A percentile compares a stretch with the other conserved stretches of the same genome.
phyloP scores from a whole-genome alignment of 2,797 vertebrate species.

The Hypotaenidia philippensis region DNA sequence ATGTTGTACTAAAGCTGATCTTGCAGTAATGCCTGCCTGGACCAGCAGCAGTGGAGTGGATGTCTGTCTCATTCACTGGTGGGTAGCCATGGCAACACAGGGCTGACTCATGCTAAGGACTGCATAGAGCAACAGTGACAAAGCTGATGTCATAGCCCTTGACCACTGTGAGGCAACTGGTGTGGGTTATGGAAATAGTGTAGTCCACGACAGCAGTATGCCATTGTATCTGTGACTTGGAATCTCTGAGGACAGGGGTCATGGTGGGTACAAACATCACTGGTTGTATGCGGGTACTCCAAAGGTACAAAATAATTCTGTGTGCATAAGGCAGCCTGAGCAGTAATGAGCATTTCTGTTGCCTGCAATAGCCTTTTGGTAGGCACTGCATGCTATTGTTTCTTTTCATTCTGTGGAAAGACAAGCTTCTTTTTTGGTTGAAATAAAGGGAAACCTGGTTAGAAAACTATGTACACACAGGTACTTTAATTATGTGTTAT shows the following conservation, averaged over 20 bases:
- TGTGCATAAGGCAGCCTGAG: background rate
- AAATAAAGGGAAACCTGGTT: background rate
- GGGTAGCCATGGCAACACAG: background rate
- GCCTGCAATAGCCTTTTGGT: background rate
- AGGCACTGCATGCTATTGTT: background rate
- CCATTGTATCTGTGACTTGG: background rate
- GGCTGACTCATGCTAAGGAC: background rate
- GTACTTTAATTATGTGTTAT: background rate
- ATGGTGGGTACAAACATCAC: background rate
- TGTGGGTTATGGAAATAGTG: background rate
- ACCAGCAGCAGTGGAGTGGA: background rate
- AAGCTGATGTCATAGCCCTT: background rate
- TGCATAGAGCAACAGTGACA: background rate
- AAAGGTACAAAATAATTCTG: background rate
- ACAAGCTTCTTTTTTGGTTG: fast-evolving
- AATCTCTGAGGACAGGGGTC: background rate
- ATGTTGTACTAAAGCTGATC: background rate
- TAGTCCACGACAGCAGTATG: background rate
- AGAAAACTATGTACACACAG: background rate
- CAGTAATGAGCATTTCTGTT: background rate
- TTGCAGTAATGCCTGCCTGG: background rate
- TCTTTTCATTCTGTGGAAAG: background rate
- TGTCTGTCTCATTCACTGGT: background rate
- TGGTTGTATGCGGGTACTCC: background rate
- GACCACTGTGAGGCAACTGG: background rate